Evolutionary conservation across 2,113 vertebrate genomes (phyloP).

Genomic region (Cryptomyrus ogoouensis): DNA sequence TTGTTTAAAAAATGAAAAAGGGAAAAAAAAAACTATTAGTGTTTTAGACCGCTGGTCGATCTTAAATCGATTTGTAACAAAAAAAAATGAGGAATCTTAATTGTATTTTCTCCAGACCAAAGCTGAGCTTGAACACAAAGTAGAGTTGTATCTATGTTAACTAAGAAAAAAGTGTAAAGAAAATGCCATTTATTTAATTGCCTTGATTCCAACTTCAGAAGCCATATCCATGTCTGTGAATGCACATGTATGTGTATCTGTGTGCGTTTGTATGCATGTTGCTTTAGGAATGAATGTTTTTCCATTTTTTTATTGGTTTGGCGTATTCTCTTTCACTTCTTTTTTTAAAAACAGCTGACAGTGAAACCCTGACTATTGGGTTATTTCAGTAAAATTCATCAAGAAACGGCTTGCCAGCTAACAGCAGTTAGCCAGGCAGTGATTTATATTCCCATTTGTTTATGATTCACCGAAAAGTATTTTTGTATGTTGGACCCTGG

Average conservation of each 20-base stretch:
- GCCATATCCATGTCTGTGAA: slow-evolving; percentile 61
- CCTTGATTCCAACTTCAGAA: slow-evolving; percentile 73
- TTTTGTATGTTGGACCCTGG: slow-evolving; percentile 1
- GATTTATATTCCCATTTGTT: background rate
- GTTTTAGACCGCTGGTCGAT: slow-evolving; percentile 75
- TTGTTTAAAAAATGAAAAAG: slow-evolving; percentile 57
- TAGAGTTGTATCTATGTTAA: slow-evolving; percentile 69
- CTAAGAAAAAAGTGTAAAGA: slow-evolving; percentile 54
- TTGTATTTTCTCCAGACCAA: slow-evolving; percentile 71
- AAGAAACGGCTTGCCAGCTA: background rate
- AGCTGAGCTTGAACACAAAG: slow-evolving; percentile 72
- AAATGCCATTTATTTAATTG: slow-evolving; percentile 72
- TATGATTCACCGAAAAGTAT: background rate
- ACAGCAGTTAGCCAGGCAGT: background rate
- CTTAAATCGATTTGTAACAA: slow-evolving; percentile 70
- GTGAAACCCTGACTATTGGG: background rate
- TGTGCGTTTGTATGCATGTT: slow-evolving; percentile 41
- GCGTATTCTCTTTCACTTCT: background rate
- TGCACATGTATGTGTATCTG: slow-evolving; percentile 35
- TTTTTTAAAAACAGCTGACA: background rate
- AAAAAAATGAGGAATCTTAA: slow-evolving; percentile 44
- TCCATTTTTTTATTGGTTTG: background rate
- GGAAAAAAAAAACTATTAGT: slow-evolving; percentile 47
- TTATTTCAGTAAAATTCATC: background rate
- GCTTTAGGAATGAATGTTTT: slow-evolving; percentile 37